Conservation (phyloP, 2,888 invertebrate genomes). For the Gortyna flavago region DNA sequence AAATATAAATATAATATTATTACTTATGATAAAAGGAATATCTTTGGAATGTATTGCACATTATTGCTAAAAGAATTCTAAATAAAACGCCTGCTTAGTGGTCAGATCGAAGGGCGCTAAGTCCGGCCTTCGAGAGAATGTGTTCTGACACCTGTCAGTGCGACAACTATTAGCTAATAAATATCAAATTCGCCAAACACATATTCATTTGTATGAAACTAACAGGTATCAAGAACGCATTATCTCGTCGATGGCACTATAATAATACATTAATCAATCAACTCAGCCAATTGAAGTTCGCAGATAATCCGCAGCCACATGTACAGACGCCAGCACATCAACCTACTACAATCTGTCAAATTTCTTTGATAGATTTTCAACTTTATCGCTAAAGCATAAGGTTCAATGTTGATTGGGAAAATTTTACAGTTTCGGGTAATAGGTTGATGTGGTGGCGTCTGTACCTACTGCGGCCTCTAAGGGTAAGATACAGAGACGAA, state of each 20-base stretch:
- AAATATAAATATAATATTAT: not conserved
- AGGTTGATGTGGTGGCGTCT: no score
- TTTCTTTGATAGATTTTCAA: no score
- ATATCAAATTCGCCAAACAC: not conserved
- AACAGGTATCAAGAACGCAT: no score
- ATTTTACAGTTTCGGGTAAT: no score
- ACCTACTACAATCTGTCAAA: no score
- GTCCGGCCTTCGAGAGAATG: not conserved
- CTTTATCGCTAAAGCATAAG: no score
- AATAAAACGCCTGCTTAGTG: not conserved
- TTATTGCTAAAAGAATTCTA: slow-evolving; percentile 24
- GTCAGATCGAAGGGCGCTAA: slow-evolving; percentile 18
- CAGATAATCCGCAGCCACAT: no score
- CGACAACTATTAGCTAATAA: not conserved
- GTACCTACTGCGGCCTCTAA: not conserved
- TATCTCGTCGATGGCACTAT: no score
- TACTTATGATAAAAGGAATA: slow-evolving; percentile 18
- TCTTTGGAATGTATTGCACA: slow-evolving; percentile 42
- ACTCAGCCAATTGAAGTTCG: no score
- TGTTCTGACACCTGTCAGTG: not conserved
- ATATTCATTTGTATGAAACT: not conserved
- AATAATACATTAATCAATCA: no score
- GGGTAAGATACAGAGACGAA: not conserved
- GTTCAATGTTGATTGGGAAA: no score
- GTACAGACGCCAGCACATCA: no score